Conservation (phyloP, 1,140 invertebrate genomes). For the Melipona quadrifasciata region DNA sequence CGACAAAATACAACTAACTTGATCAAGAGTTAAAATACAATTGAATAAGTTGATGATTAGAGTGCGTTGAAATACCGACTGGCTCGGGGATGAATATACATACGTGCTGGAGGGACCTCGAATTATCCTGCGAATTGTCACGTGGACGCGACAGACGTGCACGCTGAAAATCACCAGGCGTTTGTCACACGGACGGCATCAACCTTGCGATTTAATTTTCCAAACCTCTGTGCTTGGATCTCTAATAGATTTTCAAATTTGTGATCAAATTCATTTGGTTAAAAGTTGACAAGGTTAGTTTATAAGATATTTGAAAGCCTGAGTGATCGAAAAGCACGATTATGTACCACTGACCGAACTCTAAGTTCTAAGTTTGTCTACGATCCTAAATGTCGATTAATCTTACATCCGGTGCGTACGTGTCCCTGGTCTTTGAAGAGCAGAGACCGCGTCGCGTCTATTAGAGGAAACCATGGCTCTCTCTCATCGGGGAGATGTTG, state of each 20-base stretch:
- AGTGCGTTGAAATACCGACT: neutral
- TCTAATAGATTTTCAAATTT: neutral
- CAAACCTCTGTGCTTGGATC: neutral
- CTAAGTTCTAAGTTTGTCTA: too few species aligned
- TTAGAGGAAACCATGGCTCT: conserved; percentile 16
- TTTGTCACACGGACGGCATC: neutral
- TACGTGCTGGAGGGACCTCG: neutral
- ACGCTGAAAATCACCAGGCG: neutral
- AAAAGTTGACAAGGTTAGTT: too few species aligned
- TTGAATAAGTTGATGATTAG: conserved; percentile 13
- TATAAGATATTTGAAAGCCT: too few species aligned
- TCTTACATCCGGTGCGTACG: too few species aligned
- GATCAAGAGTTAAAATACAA: conserved; percentile 27
- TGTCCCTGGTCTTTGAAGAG: neutral
- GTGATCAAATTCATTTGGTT: too few species aligned
- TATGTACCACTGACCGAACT: too few species aligned
- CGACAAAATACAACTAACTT: conserved; percentile 6
- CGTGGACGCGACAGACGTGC: neutral
- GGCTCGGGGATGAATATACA: neutral
- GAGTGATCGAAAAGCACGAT: too few species aligned
- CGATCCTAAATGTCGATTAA: too few species aligned
- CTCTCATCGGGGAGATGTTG: conserved; percentile 11
- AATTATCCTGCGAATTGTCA: neutral
- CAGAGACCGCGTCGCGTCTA: conserved; percentile 12
- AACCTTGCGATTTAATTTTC: neutral